phyloP scores from a whole-genome alignment of 2,888 invertebrate species.

The Anarsia innoxiella region DNA sequence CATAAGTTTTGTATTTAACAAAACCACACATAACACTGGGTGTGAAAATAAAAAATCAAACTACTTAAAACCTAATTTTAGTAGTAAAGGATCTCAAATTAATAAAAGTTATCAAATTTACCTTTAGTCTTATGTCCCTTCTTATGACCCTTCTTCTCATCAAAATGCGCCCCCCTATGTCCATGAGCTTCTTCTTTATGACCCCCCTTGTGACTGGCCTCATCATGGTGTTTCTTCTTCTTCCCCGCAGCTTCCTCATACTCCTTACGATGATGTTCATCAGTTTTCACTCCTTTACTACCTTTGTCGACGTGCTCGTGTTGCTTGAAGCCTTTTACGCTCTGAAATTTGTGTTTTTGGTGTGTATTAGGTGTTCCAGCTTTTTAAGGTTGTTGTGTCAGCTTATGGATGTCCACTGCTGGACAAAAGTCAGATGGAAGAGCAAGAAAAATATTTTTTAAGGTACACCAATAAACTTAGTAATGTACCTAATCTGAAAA shows the following conservation, averaged over 20 bases:
- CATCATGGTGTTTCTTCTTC: slow-evolving; percentile 78
- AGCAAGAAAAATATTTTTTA: too few relatives aligned
- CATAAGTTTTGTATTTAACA: too few relatives aligned
- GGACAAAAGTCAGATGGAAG: too few relatives aligned
- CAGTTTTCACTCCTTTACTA: slow-evolving; percentile 74
- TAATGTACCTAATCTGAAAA: too few relatives aligned
- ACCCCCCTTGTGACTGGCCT: slow-evolving; percentile 76
- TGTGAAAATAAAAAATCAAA: too few relatives aligned
- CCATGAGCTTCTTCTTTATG: slow-evolving; percentile 81
- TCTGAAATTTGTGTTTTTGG: slow-evolving; percentile 30
- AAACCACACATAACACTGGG: too few relatives aligned
- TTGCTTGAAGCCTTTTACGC: slow-evolving; percentile 72
- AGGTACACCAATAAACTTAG: too few relatives aligned
- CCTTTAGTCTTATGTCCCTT: slow-evolving; percentile 85
- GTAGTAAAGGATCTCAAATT: too few relatives aligned
- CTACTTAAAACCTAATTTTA: too few relatives aligned
- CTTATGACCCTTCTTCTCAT: slow-evolving; percentile 84
- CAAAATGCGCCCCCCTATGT: slow-evolving; percentile 80
- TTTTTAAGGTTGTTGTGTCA: too few relatives aligned
- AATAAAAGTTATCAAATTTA: slow-evolving; percentile 24
- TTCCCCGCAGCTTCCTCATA: slow-evolving; percentile 79
- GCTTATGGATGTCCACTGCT: too few relatives aligned
- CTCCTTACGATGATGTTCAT: slow-evolving; percentile 75
- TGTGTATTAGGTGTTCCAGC: background rate
- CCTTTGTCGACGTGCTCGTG: slow-evolving; percentile 76